Percentiles rank a stretch among this genome's conserved stretches.
Evolutionary conservation across 2,888 invertebrate genomes (phyloP).

Genomic region (Lepidonotus clava): DNA sequence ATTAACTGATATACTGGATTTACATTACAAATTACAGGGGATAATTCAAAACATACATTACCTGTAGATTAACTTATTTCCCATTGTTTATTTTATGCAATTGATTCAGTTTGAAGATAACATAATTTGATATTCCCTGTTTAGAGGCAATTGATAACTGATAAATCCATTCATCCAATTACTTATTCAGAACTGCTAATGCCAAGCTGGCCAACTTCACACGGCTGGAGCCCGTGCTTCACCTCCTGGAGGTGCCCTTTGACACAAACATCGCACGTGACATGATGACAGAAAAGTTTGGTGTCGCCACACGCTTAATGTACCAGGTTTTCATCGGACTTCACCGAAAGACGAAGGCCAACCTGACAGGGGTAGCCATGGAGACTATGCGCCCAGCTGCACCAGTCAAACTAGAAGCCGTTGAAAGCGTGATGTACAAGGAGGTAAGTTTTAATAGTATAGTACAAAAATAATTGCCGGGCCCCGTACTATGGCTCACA

Average conservation of each 20-base stretch:
- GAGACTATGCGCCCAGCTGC: slow-evolving; percentile 80
- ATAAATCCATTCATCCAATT: too few relatives aligned
- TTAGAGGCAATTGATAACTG: too few relatives aligned
- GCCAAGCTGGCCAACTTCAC: slow-evolving; percentile 80
- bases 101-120: too few relatives aligned
- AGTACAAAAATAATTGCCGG: neutral
- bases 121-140: too few relatives aligned
- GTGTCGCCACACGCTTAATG: slow-evolving; percentile 78
- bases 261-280: slow-evolving; percentile 79
- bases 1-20: too few relatives aligned
- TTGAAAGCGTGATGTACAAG: slow-evolving; percentile 78
- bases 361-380: slow-evolving; percentile 79
- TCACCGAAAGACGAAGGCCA: slow-evolving; percentile 79
- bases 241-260: slow-evolving; percentile 79
- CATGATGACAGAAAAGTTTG: slow-evolving; percentile 80
- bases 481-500: too few relatives aligned
- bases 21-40: too few relatives aligned
- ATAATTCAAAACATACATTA: too few relatives aligned
- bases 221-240: slow-evolving; percentile 78
- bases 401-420: slow-evolving; percentile 77
- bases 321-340: slow-evolving; percentile 80
- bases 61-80: too few relatives aligned
- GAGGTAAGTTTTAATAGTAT: slow-evolving; percentile 71
- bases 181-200: slow-evolving; percentile 75
- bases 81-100: too few relatives aligned